Conservation (phyloP, 2,797 vertebrate species). For the Chelon labrosus region DNA sequence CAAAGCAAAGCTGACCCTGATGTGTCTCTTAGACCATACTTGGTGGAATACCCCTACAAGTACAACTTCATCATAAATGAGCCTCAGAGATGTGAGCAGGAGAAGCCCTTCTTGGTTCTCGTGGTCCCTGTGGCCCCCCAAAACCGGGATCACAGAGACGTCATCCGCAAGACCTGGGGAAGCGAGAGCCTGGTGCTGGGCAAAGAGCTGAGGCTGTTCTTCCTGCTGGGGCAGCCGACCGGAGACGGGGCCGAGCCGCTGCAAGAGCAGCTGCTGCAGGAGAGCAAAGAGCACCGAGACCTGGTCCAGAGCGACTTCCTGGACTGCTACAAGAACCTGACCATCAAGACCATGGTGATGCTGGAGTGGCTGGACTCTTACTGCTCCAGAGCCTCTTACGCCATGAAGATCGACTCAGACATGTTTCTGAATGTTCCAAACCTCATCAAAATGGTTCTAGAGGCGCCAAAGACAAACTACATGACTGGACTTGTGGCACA, state of each 20-base stretch:
- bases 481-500: constrained; percentile 64
- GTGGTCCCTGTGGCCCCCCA: constrained; percentile 61
- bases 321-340: constrained; percentile 84
- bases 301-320: constrained; percentile 81
- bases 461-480: constrained; percentile 29
- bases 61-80: constrained; percentile 80
- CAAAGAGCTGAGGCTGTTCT: constrained; percentile 70
- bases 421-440: constrained; percentile 81
- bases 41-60: constrained; percentile 73
- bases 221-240: constrained; percentile 70
- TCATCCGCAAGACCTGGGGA: constrained; percentile 84
- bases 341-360: constrained; percentile 83
- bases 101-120: constrained; percentile 78
- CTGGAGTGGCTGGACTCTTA: constrained; percentile 76
- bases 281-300: constrained; percentile 69
- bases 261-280: constrained; percentile 50
- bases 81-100: constrained; percentile 57
- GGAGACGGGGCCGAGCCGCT: background rate
- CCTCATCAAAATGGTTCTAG: constrained; percentile 50
- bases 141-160: constrained; percentile 12
- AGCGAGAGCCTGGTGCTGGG: constrained; percentile 54
- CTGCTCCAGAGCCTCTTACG: constrained; percentile 72
- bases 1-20: constrained; percentile 25
- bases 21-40: constrained; percentile 50
- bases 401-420: constrained; percentile 82